Base-by-base conservation (phyloP, 35 echinoderm and acorn worm species). In the Strongylocentrotus purpuratus region DNA sequence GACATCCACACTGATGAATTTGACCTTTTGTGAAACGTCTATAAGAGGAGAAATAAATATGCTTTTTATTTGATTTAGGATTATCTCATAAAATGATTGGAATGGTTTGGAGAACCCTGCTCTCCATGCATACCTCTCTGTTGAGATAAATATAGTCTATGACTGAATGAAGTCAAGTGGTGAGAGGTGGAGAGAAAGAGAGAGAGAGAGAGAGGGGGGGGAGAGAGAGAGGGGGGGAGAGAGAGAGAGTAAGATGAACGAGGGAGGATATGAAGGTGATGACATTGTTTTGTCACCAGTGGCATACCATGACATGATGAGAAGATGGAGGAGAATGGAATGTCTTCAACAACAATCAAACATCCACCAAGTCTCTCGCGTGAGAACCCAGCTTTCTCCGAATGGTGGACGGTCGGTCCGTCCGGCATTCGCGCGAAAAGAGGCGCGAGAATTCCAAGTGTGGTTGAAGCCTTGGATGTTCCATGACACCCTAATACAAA, bases 341-440 rank as follows among this genome's bases (percentile, higher is more conserved):
- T 78, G 65, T 78, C 65, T 78, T 78, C 65, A 78, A 78, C 65
- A 78, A 78, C 65, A 78, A 78, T 78, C 65, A 78, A 78, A 78
- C 65, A 78, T 78, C 65, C 65, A 28, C 65, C 65, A 78, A 78
- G 65, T 78, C 65, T 28, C 25, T 78, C 65, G 65, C 65, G 65
- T 78, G 65, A 78, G 65, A 78, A 78, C 65, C 20, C 4, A 7
- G 65, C 20, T 78, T 78, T 28, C 28, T 78, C 6, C 65, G 65
- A 55, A 78, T 78, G 65, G 11, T 59, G 17, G 11, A 10, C 52
- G 11, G 52, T n/a, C n/a, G n/a, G 22, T 78, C 65, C 7, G 20
- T 78, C 65, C 18, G n/a, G 65, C 4, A 22, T 28, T 78, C 5
- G 65, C 22, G 65, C 18, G 65, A 78, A 78, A 78, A 70, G 61